Evolutionary conservation across 1,140 invertebrate species (phyloP).

Genomic region (Contarinia nasturtii): DNA sequence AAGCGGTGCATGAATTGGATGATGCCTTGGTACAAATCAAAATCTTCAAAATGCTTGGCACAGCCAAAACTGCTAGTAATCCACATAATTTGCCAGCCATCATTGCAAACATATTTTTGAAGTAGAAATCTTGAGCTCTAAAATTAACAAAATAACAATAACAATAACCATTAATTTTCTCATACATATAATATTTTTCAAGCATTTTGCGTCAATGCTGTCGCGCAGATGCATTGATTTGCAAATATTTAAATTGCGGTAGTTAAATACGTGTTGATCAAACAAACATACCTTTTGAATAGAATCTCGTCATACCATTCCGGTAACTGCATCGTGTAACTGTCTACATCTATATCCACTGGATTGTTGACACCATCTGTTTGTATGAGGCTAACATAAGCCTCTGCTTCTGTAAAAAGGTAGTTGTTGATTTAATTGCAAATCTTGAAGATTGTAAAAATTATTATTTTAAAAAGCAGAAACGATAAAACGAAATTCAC

Average conservation of each 20-base stretch:
- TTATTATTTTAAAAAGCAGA: too few relatives aligned
- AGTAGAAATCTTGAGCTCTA: slow-evolving; percentile 44
- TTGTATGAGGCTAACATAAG: not conserved
- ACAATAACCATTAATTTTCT: slow-evolving; percentile 1
- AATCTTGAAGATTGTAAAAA: too few relatives aligned
- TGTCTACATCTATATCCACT: slow-evolving; percentile 14
- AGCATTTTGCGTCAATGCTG: not conserved
- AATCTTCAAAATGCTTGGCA: slow-evolving; percentile 40
- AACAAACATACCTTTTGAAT: slow-evolving; percentile 27
- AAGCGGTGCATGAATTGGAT: slow-evolving; percentile 37
- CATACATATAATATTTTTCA: not conserved
- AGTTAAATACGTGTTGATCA: not conserved
- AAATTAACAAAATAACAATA: slow-evolving; percentile 9
- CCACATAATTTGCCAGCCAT: slow-evolving; percentile 37
- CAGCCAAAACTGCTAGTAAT: slow-evolving; percentile 36
- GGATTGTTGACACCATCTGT: slow-evolving; percentile 12
- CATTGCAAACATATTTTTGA: slow-evolving; percentile 35
- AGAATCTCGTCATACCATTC: slow-evolving; percentile 33
- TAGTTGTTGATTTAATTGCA: too few relatives aligned
- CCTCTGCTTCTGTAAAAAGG: not conserved
- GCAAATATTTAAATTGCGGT: not conserved
- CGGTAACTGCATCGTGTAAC: slow-evolving; percentile 25
- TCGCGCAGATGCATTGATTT: not conserved
- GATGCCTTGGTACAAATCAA: slow-evolving; percentile 45
- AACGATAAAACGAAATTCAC: too few relatives aligned